Evolutionary conservation across 2,113 vertebrate species (phyloP).

Genomic region (Erythrocercus mccallii): DNA sequence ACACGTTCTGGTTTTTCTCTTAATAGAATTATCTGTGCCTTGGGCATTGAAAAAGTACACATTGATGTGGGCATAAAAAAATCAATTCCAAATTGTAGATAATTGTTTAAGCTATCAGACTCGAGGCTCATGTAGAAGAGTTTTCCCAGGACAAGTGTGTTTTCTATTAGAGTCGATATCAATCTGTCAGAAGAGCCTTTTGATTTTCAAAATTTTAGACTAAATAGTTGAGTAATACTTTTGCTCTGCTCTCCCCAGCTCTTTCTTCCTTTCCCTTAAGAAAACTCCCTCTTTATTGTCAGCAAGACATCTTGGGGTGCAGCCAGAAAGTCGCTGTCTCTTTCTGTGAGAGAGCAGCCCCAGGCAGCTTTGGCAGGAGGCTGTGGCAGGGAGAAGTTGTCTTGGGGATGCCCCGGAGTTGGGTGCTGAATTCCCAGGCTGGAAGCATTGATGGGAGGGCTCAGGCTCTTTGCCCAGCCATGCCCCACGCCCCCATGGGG

Average conservation of each 20-base stretch:
- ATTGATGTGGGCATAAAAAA: slow-evolving; percentile 61
- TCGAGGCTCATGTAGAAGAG: slow-evolving; percentile 57
- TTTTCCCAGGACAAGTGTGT: slow-evolving; percentile 61
- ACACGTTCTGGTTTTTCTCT: not conserved
- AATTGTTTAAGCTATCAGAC: slow-evolving; percentile 65
- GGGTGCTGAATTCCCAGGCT: not conserved
- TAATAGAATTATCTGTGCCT: slow-evolving; percentile 58
- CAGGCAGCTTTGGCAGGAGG: not conserved
- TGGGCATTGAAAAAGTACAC: slow-evolving; percentile 46
- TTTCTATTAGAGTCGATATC: slow-evolving; percentile 69
- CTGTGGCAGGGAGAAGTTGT: not conserved
- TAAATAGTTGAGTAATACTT: slow-evolving; percentile 76
- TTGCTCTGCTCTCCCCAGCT: slow-evolving; percentile 32
- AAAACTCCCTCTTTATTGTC: slow-evolving; percentile 66
- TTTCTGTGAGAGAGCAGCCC: slow-evolving; percentile 1
- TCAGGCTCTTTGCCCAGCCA: not conserved
- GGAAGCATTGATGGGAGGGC: not conserved
- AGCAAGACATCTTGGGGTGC: slow-evolving; percentile 35
- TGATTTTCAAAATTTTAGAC: slow-evolving; percentile 71
- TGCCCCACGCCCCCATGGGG: fast-evolving
- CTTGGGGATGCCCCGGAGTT: not conserved
- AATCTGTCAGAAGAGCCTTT: slow-evolving; percentile 70
- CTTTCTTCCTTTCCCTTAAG: slow-evolving; percentile 55
- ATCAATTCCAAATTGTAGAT: slow-evolving; percentile 67
- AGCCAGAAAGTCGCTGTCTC: slow-evolving; percentile 42